These are phyloP conservation scores for Dorcus hopei DNA, from an alignment of 2,888 invertebrate genomes.

Conservation along the genomic window DNA sequence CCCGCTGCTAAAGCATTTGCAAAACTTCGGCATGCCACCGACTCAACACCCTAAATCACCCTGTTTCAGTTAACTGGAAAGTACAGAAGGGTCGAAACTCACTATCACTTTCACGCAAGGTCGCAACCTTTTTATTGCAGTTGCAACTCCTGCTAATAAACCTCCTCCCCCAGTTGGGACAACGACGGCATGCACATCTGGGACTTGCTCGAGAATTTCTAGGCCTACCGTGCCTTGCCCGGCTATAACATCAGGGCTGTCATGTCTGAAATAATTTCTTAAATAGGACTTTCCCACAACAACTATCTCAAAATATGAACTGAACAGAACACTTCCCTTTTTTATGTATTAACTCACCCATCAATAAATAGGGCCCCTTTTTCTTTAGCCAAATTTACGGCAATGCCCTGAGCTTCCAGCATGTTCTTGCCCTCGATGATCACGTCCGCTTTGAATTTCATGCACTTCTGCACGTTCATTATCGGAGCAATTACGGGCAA, in stretches of 20 bases:
- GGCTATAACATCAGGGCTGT: slow-evolving; percentile 86
- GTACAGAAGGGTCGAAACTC: not conserved
- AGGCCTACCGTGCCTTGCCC: slow-evolving; percentile 89
- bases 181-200: slow-evolving; percentile 78
- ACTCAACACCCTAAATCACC: slow-evolving; percentile 71
- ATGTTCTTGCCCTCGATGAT: slow-evolving; percentile 79
- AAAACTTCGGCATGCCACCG: slow-evolving; percentile 82
- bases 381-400: slow-evolving; percentile 70
- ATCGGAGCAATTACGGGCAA: slow-evolving; percentile 94
- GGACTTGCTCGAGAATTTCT: slow-evolving; percentile 84
- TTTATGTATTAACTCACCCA: slow-evolving; percentile 66
- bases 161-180: slow-evolving; percentile 89
- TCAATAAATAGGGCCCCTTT: slow-evolving; percentile 77
- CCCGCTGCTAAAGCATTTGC: slow-evolving; percentile 65
- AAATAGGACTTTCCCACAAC: not conserved
- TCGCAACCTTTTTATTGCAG: slow-evolving; percentile 78
- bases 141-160: slow-evolving; percentile 79
- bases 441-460: slow-evolving; percentile 79
- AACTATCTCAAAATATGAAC: too few relatives aligned
- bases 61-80: not conserved
- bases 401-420: slow-evolving; percentile 77
- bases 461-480: slow-evolving; percentile 91
- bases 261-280: slow-evolving; percentile 53
- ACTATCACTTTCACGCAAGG: slow-evolving; percentile 76
- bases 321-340: too few relatives aligned